Conservation (phyloP, 2,113 vertebrate genomes). For the Callipepla californica region DNA sequence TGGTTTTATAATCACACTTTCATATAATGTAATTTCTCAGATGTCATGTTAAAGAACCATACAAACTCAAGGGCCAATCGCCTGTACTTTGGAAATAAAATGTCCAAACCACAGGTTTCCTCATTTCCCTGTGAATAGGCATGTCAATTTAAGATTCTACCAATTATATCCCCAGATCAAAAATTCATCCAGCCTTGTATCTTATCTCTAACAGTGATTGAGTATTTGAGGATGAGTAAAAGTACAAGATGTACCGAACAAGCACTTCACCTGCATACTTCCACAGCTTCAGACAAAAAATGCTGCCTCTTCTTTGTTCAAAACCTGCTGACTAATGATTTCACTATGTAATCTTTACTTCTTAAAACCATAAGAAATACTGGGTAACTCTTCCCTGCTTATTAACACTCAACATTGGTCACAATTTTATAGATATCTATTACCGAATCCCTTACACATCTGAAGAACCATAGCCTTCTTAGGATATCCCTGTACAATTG, state of each 20-base stretch:
- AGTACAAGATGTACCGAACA: neutral
- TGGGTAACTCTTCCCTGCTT: neutral
- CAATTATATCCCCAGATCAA: neutral
- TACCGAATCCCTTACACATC: neutral
- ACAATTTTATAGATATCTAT: neutral
- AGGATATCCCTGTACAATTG: neutral
- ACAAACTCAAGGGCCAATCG: neutral
- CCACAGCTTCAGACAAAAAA: neutral
- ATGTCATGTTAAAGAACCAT: neutral
- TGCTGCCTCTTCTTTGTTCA: neutral
- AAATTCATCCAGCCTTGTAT: neutral
- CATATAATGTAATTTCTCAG: neutral
- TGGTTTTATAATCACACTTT: neutral
- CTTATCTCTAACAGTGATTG: neutral
- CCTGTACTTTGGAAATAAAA: neutral
- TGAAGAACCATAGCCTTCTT: neutral
- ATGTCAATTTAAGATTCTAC: slow-evolving; percentile 1
- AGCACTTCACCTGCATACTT: neutral
- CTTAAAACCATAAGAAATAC: neutral
- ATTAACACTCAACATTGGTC: neutral
- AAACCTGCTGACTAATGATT: neutral
- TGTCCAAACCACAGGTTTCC: neutral
- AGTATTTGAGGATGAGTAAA: neutral
- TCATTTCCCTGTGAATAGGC: neutral
- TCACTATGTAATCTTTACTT: neutral